Percentiles rank a stretch among this genome's conserved stretches.
Conservation (phyloP, 2,888 invertebrate species). For the Palloptera scutellata region DNA sequence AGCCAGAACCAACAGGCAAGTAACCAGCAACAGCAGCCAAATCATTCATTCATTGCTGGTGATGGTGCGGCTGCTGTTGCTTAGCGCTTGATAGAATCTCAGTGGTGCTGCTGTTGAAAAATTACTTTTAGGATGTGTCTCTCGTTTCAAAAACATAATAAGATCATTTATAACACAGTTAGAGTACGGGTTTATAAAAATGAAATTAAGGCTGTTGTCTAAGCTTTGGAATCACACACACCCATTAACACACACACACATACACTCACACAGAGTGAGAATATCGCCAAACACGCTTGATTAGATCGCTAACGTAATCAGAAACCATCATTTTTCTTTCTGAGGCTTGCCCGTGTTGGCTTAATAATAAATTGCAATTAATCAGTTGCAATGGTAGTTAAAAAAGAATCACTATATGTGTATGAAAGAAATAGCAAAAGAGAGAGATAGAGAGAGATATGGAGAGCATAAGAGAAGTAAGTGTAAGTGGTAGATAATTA, state of each 20-base stretch:
- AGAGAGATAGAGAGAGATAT: neutral
- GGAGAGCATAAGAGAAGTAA: slow-evolving; percentile 12
- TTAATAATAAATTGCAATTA: slow-evolving; percentile 54
- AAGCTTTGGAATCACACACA: slow-evolving; percentile 4
- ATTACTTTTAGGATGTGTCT: slow-evolving; percentile 53
- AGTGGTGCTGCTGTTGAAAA: slow-evolving; percentile 40
- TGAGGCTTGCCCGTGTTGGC: slow-evolving; percentile 38
- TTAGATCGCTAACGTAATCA: slow-evolving; percentile 42
- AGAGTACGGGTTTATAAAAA: slow-evolving; percentile 38
- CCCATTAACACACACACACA: neutral
- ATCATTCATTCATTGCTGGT: slow-evolving; percentile 34
- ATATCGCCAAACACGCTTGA: slow-evolving; percentile 31
- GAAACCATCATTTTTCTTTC: slow-evolving; percentile 39
- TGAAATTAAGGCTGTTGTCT: too few species aligned
- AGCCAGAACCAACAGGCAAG: slow-evolving; percentile 5
- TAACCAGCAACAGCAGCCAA: slow-evolving; percentile 7
- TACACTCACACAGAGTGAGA: neutral
- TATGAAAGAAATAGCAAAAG: slow-evolving; percentile 2
- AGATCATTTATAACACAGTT: slow-evolving; percentile 59
- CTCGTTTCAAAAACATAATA: slow-evolving; percentile 55
- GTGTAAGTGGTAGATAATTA: too few species aligned
- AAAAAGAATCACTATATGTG: slow-evolving; percentile 2
- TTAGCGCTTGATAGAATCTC: slow-evolving; percentile 40
- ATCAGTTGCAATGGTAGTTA: slow-evolving; percentile 45
- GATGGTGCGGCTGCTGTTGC: slow-evolving; percentile 36